Base-by-base conservation (phyloP, 2,797 vertebrate genomes). In the Chelon labrosus region DNA sequence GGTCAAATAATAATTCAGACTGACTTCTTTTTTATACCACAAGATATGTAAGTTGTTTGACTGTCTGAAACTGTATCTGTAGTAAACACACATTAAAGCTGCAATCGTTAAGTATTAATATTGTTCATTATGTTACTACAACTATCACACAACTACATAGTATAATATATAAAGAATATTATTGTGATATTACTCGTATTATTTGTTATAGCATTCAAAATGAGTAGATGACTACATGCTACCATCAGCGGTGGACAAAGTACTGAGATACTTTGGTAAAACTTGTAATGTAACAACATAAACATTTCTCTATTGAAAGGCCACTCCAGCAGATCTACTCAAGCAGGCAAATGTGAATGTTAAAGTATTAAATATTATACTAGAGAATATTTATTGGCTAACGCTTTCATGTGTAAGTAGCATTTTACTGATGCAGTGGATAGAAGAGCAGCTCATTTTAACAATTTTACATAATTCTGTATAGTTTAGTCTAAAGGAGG, bases 1-100 rank as follows among this genome's bases (percentile, higher is more conserved):
- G 17, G 31, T 11, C 38, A 57, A 10, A n/a, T 47, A 10, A 10
- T 19, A 9, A 19, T 10, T 19, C 10, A 17, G n/a, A n/a, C 17
- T 4, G 16, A 46, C 16, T 19, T 27, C 27, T 27, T 27, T 47
- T n/a, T 47, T n/a, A 47, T n/a, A 47, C 46, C 46, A 47, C 46
- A n/a, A 47, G 6, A 46, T 46, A 7, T 46, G 16, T 16, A 16
- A 16, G 42, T 5, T 17, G 16, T 1, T 7, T 5, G 13, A 16
- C 17, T 46, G 7, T 16, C 13, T 41, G 0, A 44, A n/a, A 7
- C 17, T 49, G 19, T 22, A 60, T 55, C 9, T 68, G 1, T 70
- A 61, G 41, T 58, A 42, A 9, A n/a, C 9, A 17, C 63, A 27
- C 27, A 39, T 61, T 39, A 38, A 67, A 63, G 50, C 5, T 68